These are phyloP conservation scores for Protonibea diacanthus DNA, from an alignment of 2,797 vertebrate genomes.

Conservation along the genomic window DNA sequence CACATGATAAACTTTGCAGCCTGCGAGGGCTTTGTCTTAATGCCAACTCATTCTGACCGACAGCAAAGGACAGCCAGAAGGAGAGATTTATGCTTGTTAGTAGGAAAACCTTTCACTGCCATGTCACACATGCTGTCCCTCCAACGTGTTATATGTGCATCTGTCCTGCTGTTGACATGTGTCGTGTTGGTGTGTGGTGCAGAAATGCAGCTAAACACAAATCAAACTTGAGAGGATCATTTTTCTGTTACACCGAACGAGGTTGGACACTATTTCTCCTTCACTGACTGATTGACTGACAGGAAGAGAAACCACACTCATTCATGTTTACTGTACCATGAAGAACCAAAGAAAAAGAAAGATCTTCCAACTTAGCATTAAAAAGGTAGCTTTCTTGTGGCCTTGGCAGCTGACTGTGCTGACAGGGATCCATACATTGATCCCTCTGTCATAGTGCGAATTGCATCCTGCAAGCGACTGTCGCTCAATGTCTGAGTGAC, in stretches of 20 bases:
- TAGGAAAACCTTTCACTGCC: conserved; percentile 5
- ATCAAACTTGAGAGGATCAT: background rate
- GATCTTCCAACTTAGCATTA: background rate
- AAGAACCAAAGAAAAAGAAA: background rate
- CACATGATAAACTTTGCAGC: conserved; percentile 22
- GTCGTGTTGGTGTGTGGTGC: background rate
- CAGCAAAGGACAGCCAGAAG: conserved; percentile 16
- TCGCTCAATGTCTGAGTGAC: conserved; percentile 48
- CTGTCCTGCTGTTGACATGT: background rate
- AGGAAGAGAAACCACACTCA: too few relatives aligned
- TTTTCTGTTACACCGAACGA: background rate
- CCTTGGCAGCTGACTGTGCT: background rate
- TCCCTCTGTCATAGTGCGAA: conserved; percentile 1
- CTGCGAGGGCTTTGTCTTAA: background rate
- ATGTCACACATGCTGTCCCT: background rate
- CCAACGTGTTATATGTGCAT: background rate
- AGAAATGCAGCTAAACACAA: background rate
- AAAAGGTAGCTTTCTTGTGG: background rate
- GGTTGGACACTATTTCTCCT: background rate
- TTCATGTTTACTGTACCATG: too few relatives aligned
- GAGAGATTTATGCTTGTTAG: conserved; percentile 18
- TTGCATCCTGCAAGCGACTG: conserved; percentile 33
- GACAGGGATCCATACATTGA: background rate
- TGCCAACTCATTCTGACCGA: conserved; percentile 1
- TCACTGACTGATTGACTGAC: background rate